A percentile compares a stretch with the other conserved stretches of the same genome.
phyloP scores from a whole-genome alignment of 1,140 invertebrate species.

The Ooceraea biroi region DNA sequence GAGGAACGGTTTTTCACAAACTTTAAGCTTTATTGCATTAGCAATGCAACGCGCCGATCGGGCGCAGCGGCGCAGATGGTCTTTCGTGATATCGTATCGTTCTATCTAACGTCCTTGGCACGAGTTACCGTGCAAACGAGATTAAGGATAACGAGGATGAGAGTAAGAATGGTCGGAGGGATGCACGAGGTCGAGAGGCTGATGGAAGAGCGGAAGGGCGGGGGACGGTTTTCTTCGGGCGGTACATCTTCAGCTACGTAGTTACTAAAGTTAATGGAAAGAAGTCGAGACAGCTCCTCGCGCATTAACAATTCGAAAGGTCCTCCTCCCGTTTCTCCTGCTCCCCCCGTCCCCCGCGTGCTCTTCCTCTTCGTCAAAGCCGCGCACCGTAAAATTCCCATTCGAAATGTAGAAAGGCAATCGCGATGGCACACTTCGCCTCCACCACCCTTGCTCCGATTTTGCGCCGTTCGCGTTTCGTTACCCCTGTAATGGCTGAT shows the following conservation, averaged over 20 bases:
- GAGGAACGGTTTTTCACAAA: not conserved
- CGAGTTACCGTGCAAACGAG: slow-evolving; percentile 61
- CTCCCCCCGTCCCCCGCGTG: not conserved
- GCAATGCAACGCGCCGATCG: slow-evolving; percentile 54
- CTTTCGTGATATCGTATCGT: slow-evolving; percentile 59
- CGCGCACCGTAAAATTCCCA: slow-evolving; percentile 47
- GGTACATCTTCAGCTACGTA: slow-evolving; percentile 52
- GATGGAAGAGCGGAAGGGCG: not conserved
- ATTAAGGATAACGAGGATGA: slow-evolving; percentile 62
- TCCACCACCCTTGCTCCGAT: not conserved
- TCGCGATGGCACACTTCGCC: slow-evolving; percentile 31
- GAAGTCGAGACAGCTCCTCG: slow-evolving; percentile 53
- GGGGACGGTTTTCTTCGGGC: slow-evolving; percentile 9
- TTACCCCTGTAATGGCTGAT: slow-evolving; percentile 57
- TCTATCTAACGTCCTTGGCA: slow-evolving; percentile 57
- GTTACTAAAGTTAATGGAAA: slow-evolving; percentile 65
- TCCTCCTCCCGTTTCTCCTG: not conserved
- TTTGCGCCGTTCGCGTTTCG: slow-evolving; percentile 52
- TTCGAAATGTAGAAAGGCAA: slow-evolving; percentile 59
- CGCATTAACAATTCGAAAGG: slow-evolving; percentile 64
- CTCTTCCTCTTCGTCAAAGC: slow-evolving; percentile 23
- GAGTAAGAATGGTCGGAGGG: slow-evolving; percentile 41
- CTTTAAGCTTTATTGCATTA: slow-evolving; percentile 57
- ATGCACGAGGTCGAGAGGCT: not conserved
- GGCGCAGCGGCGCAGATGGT: slow-evolving; percentile 37